These are phyloP conservation scores for Dissostichus mawsoni DNA, from an alignment of 2,113 vertebrate species.

Conservation along the genomic window DNA sequence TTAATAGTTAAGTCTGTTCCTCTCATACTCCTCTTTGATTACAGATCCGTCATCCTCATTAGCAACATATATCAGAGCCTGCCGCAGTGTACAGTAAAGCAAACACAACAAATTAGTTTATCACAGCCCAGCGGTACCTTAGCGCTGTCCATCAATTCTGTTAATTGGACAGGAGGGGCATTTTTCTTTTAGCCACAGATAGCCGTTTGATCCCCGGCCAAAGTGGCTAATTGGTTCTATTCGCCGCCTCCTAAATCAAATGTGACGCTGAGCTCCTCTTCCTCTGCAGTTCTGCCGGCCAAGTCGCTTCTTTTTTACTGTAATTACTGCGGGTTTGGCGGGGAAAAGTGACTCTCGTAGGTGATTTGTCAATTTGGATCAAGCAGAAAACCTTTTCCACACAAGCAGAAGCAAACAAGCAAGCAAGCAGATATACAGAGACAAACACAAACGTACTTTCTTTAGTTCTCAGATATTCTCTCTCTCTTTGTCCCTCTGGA, in stretches of 20 bases:
- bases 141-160: constrained; percentile 58
- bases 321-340: constrained; percentile 37
- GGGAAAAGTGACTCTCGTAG: background rate
- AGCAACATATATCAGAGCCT: constrained; percentile 33
- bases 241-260: constrained; percentile 76
- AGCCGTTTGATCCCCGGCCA: constrained; percentile 66
- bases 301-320: constrained; percentile 79
- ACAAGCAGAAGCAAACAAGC: background rate
- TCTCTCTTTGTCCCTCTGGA: too few relatives aligned
- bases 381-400: background rate
- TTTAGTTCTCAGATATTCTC: background rate
- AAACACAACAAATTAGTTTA: constrained; percentile 62
- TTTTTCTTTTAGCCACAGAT: constrained; percentile 55
- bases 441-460: background rate
- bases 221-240: constrained; percentile 67
- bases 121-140: constrained; percentile 16
- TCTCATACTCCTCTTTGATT: constrained; percentile 1
- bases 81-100: constrained; percentile 36
- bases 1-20: background rate
- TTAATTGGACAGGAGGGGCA: constrained; percentile 66
- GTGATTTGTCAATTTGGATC: constrained; percentile 51
- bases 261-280: constrained; percentile 76
- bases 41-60: constrained; percentile 8
- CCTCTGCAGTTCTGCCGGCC: constrained; percentile 83
- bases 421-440: too few relatives aligned